Percentiles rank a stretch among this genome's conserved stretches.
Evolutionary conservation across 2,797 vertebrate species (phyloP).

Genomic region (Acropternis orthonyx): DNA sequence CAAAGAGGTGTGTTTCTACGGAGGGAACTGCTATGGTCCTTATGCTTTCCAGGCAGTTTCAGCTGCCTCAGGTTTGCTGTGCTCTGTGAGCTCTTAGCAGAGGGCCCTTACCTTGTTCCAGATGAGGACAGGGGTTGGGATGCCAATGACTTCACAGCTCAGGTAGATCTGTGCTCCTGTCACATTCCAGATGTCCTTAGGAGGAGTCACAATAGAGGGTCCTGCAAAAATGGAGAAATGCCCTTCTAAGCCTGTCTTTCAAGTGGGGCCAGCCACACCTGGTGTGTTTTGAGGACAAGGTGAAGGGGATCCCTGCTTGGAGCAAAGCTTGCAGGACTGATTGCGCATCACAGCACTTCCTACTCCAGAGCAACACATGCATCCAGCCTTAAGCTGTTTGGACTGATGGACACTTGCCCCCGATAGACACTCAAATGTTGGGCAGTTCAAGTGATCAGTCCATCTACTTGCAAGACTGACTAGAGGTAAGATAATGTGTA

Average conservation of each 20-base stretch:
- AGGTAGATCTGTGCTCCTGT: conserved; percentile 89
- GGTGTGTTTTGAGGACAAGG: not conserved
- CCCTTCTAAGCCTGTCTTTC: not conserved
- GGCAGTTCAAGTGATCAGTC: not conserved
- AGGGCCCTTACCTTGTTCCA: conserved; percentile 87
- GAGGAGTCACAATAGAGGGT: conserved; percentile 87
- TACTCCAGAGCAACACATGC: not conserved
- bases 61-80: not conserved
- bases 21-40: not conserved
- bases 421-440: not conserved
- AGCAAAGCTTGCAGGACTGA: not conserved
- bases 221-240: conserved; percentile 69
- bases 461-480: not conserved
- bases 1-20: not conserved
- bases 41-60: not conserved
- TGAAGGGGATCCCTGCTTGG: not conserved
- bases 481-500: not conserved
- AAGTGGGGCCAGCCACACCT: not conserved
- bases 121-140: conserved; percentile 90
- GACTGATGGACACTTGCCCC: rapidly evolving
- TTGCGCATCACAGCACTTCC: not conserved
- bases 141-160: conserved; percentile 91
- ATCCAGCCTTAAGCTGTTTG: not conserved
- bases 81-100: not conserved
- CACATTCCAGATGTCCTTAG: conserved; percentile 89